These are phyloP conservation scores for Euwallacea fornicatus DNA, from an alignment of 1,140 invertebrate genomes.

Conservation along the genomic window DNA sequence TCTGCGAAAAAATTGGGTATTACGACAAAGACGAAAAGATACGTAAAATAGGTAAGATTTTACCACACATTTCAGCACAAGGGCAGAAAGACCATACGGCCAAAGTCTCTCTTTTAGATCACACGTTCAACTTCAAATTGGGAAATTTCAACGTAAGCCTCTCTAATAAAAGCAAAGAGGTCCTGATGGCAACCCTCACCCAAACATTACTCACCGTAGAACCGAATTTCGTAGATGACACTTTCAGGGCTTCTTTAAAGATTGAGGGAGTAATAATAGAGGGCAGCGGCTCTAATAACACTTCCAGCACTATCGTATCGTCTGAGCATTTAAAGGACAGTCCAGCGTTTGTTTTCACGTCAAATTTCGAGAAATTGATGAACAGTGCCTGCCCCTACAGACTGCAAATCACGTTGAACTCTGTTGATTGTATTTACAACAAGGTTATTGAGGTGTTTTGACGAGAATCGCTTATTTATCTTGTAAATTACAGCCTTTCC, in stretches of 20 bases:
- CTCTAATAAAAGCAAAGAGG: conserved; percentile 67
- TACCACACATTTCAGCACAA: background rate
- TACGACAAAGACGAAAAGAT: conserved; percentile 37
- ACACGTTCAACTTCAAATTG: conserved; percentile 78
- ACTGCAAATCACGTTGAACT: conserved; percentile 68
- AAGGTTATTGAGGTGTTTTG: conserved; percentile 58
- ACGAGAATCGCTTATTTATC: too few species aligned
- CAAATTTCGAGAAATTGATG: conserved; percentile 78
- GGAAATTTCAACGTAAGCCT: conserved; percentile 73
- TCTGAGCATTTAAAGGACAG: conserved; percentile 57
- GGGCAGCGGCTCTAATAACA: conserved; percentile 72
- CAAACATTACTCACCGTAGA: conserved; percentile 56
- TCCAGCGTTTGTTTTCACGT: conserved; percentile 69
- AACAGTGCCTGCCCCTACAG: conserved; percentile 70
- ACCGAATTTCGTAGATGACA: conserved; percentile 44
- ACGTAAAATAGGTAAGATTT: conserved; percentile 27
- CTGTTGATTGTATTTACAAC: conserved; percentile 78
- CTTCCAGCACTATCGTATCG: conserved; percentile 66
- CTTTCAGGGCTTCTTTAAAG: conserved; percentile 45
- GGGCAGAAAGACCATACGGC: background rate
- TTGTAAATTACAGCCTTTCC: conserved; percentile 13
- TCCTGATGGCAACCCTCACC: conserved; percentile 72
- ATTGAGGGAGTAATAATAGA: conserved; percentile 79
- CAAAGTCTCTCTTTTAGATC: conserved; percentile 58
- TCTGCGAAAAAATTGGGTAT: conserved; percentile 65